Percentiles rank a stretch among this genome's conserved stretches.
phyloP scores from a whole-genome alignment of 2,113 vertebrate genomes.

The Circaetus gallicus region DNA sequence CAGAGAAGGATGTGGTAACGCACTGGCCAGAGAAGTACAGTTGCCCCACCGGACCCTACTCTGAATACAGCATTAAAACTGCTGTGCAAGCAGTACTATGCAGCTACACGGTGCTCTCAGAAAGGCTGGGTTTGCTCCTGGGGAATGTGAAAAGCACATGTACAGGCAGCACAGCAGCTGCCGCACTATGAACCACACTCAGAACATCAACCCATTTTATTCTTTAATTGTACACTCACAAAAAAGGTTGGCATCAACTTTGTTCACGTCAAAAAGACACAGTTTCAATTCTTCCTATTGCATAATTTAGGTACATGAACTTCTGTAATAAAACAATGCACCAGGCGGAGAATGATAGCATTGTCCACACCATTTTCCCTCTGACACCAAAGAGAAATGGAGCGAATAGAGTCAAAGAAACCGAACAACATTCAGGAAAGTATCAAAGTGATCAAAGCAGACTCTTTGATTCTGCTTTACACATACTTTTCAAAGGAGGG shows the following conservation, averaged over 20 bases:
- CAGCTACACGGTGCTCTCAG: accelerated
- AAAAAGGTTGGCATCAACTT: slow-evolving; percentile 25
- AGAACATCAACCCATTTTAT: background rate
- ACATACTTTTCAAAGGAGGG: slow-evolving; percentile 9
- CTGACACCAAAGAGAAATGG: slow-evolving; percentile 36
- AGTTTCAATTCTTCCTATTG: slow-evolving; percentile 13
- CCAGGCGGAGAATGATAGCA: background rate
- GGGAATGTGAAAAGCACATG: background rate
- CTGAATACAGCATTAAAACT: background rate
- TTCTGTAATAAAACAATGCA: background rate
- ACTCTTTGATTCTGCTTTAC: slow-evolving; percentile 27
- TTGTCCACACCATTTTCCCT: slow-evolving; percentile 7
- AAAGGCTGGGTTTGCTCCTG: background rate
- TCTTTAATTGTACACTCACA: background rate
- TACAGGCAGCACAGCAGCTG: slow-evolving; percentile 6
- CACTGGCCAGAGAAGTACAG: background rate
- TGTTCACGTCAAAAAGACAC: background rate
- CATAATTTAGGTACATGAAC: slow-evolving; percentile 36
- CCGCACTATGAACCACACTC: background rate
- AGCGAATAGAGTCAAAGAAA: slow-evolving; percentile 8
- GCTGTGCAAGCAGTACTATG: background rate
- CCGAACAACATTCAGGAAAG: background rate
- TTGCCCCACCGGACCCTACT: background rate
- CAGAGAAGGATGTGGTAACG: background rate
- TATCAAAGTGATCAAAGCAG: slow-evolving; percentile 46